A percentile compares a stretch with the other conserved stretches of the same genome.
phyloP scores from a whole-genome alignment of 2,113 vertebrate species.

The Chauna torquata region DNA sequence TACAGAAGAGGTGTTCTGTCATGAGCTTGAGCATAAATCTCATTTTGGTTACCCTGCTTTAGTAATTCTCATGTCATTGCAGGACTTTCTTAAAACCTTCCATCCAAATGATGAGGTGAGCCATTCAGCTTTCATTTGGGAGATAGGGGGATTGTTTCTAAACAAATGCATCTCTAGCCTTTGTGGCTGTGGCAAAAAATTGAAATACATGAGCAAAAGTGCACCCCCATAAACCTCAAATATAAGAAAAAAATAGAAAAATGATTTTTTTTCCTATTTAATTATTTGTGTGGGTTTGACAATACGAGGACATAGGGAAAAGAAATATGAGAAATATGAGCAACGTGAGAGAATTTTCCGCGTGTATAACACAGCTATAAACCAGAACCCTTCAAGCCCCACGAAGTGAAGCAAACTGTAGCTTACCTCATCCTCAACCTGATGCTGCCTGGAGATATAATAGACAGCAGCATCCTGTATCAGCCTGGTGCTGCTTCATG shows the following conservation, averaged over 20 bases:
- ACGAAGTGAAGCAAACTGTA: background rate
- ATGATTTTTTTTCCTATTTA: background rate
- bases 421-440: background rate
- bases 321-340: background rate
- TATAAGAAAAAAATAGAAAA: rapidly evolving
- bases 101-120: background rate
- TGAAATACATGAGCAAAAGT: background rate
- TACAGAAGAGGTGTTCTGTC: background rate
- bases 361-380: background rate
- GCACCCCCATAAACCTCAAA: background rate
- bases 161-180: background rate
- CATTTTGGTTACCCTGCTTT: background rate
- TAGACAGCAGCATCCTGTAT: background rate
- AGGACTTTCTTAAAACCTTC: background rate
- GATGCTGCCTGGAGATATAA: background rate
- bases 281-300: background rate
- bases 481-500: background rate
- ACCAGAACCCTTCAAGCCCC: background rate
- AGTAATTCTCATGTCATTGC: background rate
- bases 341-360: background rate
- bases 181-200: background rate
- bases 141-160: background rate
- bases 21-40: background rate
- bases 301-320: background rate
- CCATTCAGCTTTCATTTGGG: background rate